phyloP scores from a whole-genome alignment of 2,113 vertebrate genomes.

The Oryzias melastigma region DNA sequence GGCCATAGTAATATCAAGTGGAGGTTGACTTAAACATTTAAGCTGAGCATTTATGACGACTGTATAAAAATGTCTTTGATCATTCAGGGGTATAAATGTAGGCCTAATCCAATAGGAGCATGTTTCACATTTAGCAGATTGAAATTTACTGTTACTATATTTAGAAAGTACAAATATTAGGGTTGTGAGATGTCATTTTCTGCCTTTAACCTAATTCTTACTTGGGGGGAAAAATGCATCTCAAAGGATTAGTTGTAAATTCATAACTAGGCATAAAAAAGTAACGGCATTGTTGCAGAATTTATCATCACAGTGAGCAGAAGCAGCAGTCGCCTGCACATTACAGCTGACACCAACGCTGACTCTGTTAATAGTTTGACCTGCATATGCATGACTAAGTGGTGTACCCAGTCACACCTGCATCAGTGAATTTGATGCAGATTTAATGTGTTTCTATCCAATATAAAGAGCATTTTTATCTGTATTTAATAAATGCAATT shows the following conservation, averaged over 20 bases:
- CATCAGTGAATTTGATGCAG: slow-evolving; percentile 9
- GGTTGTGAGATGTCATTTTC: background rate
- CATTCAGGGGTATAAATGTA: background rate
- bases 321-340: background rate
- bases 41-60: slow-evolving; percentile 25
- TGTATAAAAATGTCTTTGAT: background rate
- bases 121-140: background rate
- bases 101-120: background rate
- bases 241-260: background rate
- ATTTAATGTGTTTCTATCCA: slow-evolving; percentile 33
- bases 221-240: background rate
- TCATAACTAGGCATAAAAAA: background rate
- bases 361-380: slow-evolving; percentile 10
- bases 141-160: background rate
- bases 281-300: too few species aligned
- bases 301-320: too few species aligned
- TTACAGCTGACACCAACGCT: background rate
- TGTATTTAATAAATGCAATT: too few species aligned
- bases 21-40: slow-evolving; percentile 46
- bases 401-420: slow-evolving; percentile 8
- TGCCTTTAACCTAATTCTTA: background rate
- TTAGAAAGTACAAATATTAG: background rate
- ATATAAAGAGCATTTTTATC: slow-evolving; percentile 25
- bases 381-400: slow-evolving; percentile 6
- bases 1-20: slow-evolving; percentile 40